Evolutionary conservation across 2,113 vertebrate genomes (phyloP), one percentile per base, ranked within the genome.

Genomic region (Hyperopisus bebe): DNA sequence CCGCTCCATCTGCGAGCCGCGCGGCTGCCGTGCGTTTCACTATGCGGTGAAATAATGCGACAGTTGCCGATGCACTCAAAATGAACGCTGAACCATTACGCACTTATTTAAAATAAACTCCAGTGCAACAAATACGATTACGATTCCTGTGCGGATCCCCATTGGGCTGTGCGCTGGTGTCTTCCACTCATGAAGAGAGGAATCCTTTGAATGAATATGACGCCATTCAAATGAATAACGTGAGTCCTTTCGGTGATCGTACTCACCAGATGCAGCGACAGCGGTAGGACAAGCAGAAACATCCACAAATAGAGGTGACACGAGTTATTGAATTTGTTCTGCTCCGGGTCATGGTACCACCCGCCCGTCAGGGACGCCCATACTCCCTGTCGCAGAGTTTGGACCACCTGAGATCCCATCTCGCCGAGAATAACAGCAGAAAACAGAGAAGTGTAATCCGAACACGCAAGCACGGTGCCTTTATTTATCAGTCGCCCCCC

Each of bases 301-400:
- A 99, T 96, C 98, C 98, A 99, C 93, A 99, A 93, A 95, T 99
- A 99, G 88, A 99, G 97, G 89, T 99, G 98, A 92, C 96, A 99
- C 88, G 97, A 98, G 95, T 99, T 99, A 93, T 97, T 97, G 94
- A 99, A 99, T 96, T 95, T 97, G 92, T 97, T 97, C 93, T 98
- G 97, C 91, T 99, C 97, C n/a, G 98, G 98, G 93, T 99, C 98
- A 92, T 99, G 97, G 94, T 97, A 99, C 97, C 98, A 99, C 91
- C 98, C 98, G 24, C 98, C 98, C 9, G 97, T 99, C 92, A 98
- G 94, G 80, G 97, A 98, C 92, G 98, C 98, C 98, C 98, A 99
- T 87, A 98, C 97, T 89, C 98, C 97, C 95, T 98, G 97, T 90
- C 97, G 95, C 94, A 98, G 96, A 93, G 97, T 97, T 94, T 97